Evolutionary conservation across 2,113 vertebrate species (phyloP), one percentile per base, ranked within the genome.

Genomic region (Orientallactaga bullata): DNA sequence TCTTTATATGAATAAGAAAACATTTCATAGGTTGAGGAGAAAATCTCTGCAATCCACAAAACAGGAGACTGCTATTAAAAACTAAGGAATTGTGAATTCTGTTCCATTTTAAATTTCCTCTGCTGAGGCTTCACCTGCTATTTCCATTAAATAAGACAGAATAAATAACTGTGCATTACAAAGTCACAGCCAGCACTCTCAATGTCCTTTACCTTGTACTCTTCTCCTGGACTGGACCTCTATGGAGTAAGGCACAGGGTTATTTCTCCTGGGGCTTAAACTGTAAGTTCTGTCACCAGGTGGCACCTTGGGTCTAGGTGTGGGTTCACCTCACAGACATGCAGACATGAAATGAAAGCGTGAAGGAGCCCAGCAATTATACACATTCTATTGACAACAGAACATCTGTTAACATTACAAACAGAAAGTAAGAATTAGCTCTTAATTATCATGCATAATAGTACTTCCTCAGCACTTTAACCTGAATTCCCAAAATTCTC

Each of bases 401-500:
- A 84, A 86, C 37, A 74, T 39, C 30, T 66, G 85, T 69, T 94
- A 39, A 87, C 63, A 77, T 68, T 37, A 17, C 11, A 95, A 61
- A 21, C 69, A 91, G 89, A 84, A 90, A 93, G 87, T 94, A 85
- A 88, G 89, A 89, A 84, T 24, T 21, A 83, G 23, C 16, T 89
- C 37, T 73, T 91, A 74, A 81, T 89, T 89, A 87, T 26, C 55
- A 30, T 47, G 20, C 35, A 32, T 35, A 82, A 72, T 58, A 78
- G 3, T 80, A 55, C 91, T n/a, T 63, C 88, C 85, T 94, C 63
- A 85, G 77, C 63, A 84, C 26, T 87, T 77, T 37, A 20, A 88
- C 63, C 17, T 74, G 51, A 93, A 95, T 95, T 95, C 84, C 90
- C 86, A 90, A 83, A 93, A 65, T 58, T 86, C 21, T 65, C 32